A percentile compares a stretch with the other conserved stretches of the same genome.
phyloP scores from a whole-genome alignment of 2,797 vertebrate species.

The Alectoris magna region DNA sequence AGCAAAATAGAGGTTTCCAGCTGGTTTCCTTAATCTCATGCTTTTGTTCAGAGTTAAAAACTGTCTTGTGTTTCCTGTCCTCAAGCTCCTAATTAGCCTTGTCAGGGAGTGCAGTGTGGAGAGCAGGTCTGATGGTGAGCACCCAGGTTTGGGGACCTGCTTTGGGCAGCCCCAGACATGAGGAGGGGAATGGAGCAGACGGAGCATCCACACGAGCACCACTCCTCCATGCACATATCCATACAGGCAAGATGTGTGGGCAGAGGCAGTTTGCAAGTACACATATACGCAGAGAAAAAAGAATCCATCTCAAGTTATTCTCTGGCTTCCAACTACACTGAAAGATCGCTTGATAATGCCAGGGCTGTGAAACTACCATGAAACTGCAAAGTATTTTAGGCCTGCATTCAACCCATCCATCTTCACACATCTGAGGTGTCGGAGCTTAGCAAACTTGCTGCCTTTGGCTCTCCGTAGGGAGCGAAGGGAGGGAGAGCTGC shows the following conservation, averaged over 20 bases:
- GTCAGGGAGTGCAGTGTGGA: neutral
- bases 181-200: neutral
- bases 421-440: constrained; percentile 68
- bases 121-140: neutral
- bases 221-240: neutral
- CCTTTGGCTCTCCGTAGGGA: constrained; percentile 30
- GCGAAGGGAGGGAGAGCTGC: neutral
- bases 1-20: constrained; percentile 62
- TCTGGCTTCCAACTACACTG: constrained; percentile 49
- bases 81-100: neutral
- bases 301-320: constrained; percentile 39
- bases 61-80: neutral
- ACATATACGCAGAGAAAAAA: constrained; percentile 41
- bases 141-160: neutral
- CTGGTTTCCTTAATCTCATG: constrained; percentile 60
- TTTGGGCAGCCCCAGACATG: neutral
- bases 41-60: constrained; percentile 52
- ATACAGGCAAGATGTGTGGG: constrained; percentile 46
- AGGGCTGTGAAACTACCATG: constrained; percentile 51
- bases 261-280: constrained; percentile 57
- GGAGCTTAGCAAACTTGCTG: constrained; percentile 44
- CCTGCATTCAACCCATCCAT: constrained; percentile 45
- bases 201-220: neutral
- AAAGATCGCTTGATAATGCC: constrained; percentile 48
- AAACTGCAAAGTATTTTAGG: constrained; percentile 67